phyloP scores from a whole-genome alignment of 2,888 invertebrate genomes.

The Agrochola macilenta region DNA sequence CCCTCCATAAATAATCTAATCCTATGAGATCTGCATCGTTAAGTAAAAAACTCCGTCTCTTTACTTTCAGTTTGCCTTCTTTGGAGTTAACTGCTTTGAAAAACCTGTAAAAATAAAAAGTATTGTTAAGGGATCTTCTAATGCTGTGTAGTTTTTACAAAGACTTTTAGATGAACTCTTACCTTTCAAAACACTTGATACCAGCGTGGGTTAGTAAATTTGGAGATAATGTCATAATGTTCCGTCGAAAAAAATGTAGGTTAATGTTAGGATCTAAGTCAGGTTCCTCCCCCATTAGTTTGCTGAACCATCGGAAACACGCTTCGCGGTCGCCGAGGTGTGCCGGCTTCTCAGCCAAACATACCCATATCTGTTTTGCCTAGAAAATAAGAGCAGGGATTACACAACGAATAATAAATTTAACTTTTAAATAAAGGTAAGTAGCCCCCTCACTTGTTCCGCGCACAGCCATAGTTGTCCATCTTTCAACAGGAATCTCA shows the following conservation, averaged over 20 bases:
- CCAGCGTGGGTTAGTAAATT: slow-evolving; percentile 98
- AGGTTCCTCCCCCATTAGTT: slow-evolving; percentile 98
- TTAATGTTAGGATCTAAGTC: slow-evolving; percentile 99
- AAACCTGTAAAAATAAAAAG: slow-evolving; percentile 91
- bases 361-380: slow-evolving; percentile 99
- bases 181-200: slow-evolving; percentile 96
- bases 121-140: not conserved
- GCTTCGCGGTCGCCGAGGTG: slow-evolving; percentile 98
- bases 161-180: not conserved
- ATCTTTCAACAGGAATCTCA: slow-evolving; percentile 97
- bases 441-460: slow-evolving; percentile 92
- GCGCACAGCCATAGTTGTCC: slow-evolving; percentile 99
- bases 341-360: slow-evolving; percentile 97
- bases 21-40: slow-evolving; percentile 99
- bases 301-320: slow-evolving; percentile 99
- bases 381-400: slow-evolving; percentile 69
- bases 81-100: slow-evolving; percentile 98
- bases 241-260: slow-evolving; percentile 98
- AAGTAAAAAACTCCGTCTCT: slow-evolving; percentile 95
- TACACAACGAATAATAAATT: slow-evolving; percentile 52
- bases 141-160: not conserved
- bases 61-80: slow-evolving; percentile 97
- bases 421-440: slow-evolving; percentile 35
- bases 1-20: slow-evolving; percentile 98
- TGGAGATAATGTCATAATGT: slow-evolving; percentile 97